phyloP scores from a whole-genome alignment of 2,888 invertebrate species.

The Steinernema scapterisci region DNA sequence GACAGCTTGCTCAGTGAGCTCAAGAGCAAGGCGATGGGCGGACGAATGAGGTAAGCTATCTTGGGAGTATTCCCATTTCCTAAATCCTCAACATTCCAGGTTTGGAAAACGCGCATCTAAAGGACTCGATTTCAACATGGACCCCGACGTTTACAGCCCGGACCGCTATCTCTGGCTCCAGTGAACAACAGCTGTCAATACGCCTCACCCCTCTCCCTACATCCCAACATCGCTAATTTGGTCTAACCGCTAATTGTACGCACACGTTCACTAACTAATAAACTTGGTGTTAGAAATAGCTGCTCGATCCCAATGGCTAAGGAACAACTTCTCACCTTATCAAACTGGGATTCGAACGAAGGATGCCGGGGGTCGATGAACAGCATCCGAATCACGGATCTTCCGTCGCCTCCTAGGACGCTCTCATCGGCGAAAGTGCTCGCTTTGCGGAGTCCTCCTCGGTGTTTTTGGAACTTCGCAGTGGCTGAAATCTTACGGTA shows the following conservation, averaged over 20 bases:
- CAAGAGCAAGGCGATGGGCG: conserved; percentile 53
- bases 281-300: no score
- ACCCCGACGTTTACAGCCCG: conserved; percentile 25
- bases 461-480: neutral
- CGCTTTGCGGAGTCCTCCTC: conserved; percentile 1
- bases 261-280: no score
- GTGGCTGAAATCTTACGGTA: neutral
- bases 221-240: no score
- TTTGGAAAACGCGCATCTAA: conserved; percentile 10
- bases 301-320: neutral
- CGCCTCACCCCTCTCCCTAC: no score
- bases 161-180: conserved; percentile 22
- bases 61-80: neutral
- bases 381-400: conserved; percentile 15
- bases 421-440: conserved; percentile 8
- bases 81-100: neutral
- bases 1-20: conserved; percentile 46
- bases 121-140: conserved; percentile 17
- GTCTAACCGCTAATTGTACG: no score
- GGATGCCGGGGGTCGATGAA: conserved; percentile 46
- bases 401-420: neutral
- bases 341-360: conserved; percentile 44
- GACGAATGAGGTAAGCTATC: conserved; percentile 50
- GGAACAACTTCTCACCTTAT: conserved; percentile 45
- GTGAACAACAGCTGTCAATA: neutral